A percentile compares a stretch with the other conserved stretches of the same genome.
phyloP scores from a whole-genome alignment of 2,888 invertebrate genomes.

The Ophion ventricosus region DNA sequence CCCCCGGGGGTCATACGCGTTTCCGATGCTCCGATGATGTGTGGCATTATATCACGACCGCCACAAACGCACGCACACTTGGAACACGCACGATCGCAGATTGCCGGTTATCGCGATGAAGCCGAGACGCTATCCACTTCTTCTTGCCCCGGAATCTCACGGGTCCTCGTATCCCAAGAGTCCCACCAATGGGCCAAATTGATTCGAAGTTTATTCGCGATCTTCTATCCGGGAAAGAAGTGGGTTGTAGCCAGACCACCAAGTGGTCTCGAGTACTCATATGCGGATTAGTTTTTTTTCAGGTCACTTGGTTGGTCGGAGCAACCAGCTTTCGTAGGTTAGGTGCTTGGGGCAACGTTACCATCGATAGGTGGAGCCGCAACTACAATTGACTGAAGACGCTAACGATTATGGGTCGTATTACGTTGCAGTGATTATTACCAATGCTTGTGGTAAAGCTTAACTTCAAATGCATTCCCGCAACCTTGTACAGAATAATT shows the following conservation, averaged over 20 bases:
- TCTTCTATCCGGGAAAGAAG: background rate
- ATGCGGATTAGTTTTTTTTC: too few relatives aligned
- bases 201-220: slow-evolving; percentile 25
- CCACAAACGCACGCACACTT: slow-evolving; percentile 16
- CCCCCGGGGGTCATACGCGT: slow-evolving; percentile 54
- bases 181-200: slow-evolving; percentile 32
- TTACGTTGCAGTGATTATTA: too few relatives aligned
- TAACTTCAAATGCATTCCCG: too few relatives aligned
- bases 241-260: background rate
- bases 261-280: background rate
- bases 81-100: slow-evolving; percentile 40
- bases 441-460: too few relatives aligned
- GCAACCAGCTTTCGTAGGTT: too few relatives aligned
- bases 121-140: slow-evolving; percentile 13
- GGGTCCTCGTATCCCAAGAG: slow-evolving; percentile 9
- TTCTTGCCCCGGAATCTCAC: slow-evolving; percentile 3
- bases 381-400: too few relatives aligned
- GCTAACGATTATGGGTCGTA: too few relatives aligned
- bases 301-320: too few relatives aligned
- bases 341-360: too few relatives aligned
- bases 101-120: slow-evolving; percentile 64
- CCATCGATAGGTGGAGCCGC: too few relatives aligned
- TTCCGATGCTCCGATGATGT: slow-evolving; percentile 62
- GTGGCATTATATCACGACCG: slow-evolving; percentile 67
- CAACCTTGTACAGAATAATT: too few relatives aligned